Percentiles rank a stretch among this genome's conserved stretches.
Evolutionary conservation across 2,888 invertebrate genomes (phyloP).

Genomic region (Drosophila peninsularis): DNA sequence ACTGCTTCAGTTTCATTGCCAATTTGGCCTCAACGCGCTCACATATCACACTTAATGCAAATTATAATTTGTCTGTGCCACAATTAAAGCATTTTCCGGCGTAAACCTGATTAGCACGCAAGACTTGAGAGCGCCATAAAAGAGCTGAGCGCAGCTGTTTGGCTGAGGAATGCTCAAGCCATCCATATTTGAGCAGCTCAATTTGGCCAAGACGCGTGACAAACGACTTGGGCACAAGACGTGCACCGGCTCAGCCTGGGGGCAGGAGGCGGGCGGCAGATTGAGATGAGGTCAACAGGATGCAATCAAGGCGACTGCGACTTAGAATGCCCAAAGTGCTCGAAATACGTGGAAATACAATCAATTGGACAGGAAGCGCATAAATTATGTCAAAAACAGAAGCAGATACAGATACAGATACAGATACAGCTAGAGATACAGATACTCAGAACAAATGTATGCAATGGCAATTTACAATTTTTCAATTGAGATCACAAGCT

Average conservation of each 20-base stretch:
- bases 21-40: constrained; percentile 37
- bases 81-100: constrained; percentile 28
- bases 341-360: constrained; percentile 41
- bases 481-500: constrained; percentile 36
- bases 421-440: constrained; percentile 2
- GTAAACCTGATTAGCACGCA: constrained; percentile 49
- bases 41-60: constrained; percentile 56
- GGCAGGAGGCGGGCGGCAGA: not conserved
- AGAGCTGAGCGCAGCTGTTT: constrained; percentile 18
- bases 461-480: constrained; percentile 34
- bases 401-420: not conserved
- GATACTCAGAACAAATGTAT: constrained; percentile 39
- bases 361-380: constrained; percentile 67
- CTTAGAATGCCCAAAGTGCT: constrained; percentile 39
- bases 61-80: constrained; percentile 52
- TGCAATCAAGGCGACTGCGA: constrained; percentile 56
- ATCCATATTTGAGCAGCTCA: constrained; percentile 37
- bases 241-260: not conserved
- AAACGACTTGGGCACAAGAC: constrained; percentile 12
- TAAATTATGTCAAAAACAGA: constrained; percentile 42
- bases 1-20: constrained; percentile 50
- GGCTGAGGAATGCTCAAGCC: constrained; percentile 24
- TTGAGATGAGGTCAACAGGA: constrained; percentile 44
- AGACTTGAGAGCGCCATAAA: constrained; percentile 61
- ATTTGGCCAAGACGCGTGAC: constrained; percentile 52